These are phyloP conservation scores for Oasisia sp. DNA, from an alignment of 2,888 invertebrate species.

Conservation along the genomic window DNA sequence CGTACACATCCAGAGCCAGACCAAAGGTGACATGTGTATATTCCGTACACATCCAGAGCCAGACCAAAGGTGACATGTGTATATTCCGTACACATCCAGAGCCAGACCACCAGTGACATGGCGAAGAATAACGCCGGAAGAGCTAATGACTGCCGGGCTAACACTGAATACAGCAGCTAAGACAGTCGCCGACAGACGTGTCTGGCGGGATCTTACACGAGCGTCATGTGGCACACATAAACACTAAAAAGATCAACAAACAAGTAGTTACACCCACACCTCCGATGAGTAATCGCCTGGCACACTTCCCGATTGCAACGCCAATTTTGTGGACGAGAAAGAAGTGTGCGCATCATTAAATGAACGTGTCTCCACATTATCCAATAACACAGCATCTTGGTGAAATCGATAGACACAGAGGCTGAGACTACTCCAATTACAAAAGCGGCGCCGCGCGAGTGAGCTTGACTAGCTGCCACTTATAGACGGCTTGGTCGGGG, in stretches of 20 bases:
- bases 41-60: no score
- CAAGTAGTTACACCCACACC: not conserved
- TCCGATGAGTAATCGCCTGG: not conserved
- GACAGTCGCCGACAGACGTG: no score
- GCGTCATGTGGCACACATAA: no score
- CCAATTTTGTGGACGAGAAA: not conserved
- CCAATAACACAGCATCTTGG: not conserved
- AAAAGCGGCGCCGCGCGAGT: not conserved
- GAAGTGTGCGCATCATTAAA: constrained; percentile 4
- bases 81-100: no score
- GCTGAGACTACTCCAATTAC: not conserved
- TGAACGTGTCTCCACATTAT: constrained; percentile 10
- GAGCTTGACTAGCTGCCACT: not conserved
- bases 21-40: not conserved
- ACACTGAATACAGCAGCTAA: no score
- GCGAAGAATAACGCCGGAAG: no score
- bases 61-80: no score
- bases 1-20: not conserved
- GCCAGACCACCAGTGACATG: no score
- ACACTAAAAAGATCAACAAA: no score
- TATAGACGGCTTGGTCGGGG: not conserved
- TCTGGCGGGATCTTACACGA: no score
- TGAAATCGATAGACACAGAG: not conserved
- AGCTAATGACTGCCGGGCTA: no score
- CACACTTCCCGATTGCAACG: not conserved